Base-by-base conservation (phyloP, 2,113 vertebrate genomes). In the Zosterops hypoxanthus region DNA sequence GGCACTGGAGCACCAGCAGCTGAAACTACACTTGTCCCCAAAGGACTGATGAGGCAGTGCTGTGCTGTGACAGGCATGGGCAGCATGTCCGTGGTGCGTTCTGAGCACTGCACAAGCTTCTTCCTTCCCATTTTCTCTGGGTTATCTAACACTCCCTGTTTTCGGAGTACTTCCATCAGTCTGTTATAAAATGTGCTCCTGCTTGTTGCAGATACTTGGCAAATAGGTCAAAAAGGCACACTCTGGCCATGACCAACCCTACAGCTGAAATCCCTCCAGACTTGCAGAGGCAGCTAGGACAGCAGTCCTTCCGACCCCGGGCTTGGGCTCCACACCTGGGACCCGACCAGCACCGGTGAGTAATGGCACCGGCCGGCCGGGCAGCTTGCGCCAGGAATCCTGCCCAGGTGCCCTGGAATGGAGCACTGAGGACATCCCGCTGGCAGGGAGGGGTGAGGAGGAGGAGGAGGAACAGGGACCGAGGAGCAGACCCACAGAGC, bases 221-320 rank as follows among this genome's bases (percentile, higher is more conserved):
- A 98, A 99, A 99, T 99, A 99, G 99, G 98, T 99, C 98, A 98
- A 99, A 99, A 98, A 99, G 99, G 95, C 99, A 99, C 98, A 99
- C 99, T 98, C 99, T 99, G 98, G 98, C 98, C 97, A 99, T 97
- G 98, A 99, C 99, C 98, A 99, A 98, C 98, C 98, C 99, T 98
- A 98, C 98, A 97, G 98, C 98, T 96, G 99, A 99, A 98, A 98
- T 99, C 97, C 98, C 98, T 90, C 98, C 98, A 98, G 99, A 99
- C 97, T 98, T 98, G 94, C 99, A 99, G 98, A 99, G 99, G 97
- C 98, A 98, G 98, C 98, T 98, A 96, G 98, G 98, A 98, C 98
- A 99, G 97, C 99, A 99, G 97, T 98, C 98, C 98, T 98, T 98
- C 98, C 98, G 99, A 96, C 98, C 99, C 98, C 98, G 99, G 98